These are phyloP conservation scores for Rhincodon typus DNA, from an alignment of 2,797 vertebrate species.

Conservation along the genomic window DNA sequence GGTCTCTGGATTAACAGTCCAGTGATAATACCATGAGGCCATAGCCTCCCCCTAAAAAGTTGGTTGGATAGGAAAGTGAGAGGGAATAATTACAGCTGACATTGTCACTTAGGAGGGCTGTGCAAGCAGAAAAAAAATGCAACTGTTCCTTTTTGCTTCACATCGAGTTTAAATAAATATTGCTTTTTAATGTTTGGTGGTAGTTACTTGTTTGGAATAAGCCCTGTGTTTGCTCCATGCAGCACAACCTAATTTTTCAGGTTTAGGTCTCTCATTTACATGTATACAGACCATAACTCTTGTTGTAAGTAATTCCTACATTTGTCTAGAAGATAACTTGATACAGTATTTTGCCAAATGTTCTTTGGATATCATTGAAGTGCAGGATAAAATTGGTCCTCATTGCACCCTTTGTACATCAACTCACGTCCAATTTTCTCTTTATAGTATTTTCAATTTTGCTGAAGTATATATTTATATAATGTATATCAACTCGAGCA, in stretches of 20 bases:
- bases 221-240: too few relatives aligned
- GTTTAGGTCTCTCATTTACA: not conserved
- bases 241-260: too few relatives aligned
- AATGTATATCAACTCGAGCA: not conserved
- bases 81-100: not conserved
- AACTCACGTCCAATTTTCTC: not conserved
- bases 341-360: not conserved
- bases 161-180: not conserved
- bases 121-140: not conserved
- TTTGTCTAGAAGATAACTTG: not conserved
- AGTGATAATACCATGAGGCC: too few relatives aligned
- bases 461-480: not conserved
- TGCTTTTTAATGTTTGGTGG: not conserved
- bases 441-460: not conserved
- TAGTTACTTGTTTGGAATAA: too few relatives aligned
- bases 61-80: not conserved
- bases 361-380: not conserved
- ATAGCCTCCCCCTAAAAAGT: too few relatives aligned
- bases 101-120: not conserved
- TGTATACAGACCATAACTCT: not conserved
- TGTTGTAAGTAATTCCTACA: not conserved
- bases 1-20: too few relatives aligned
- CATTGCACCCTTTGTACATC: not conserved
- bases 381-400: not conserved
- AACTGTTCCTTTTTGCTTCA: not conserved